Percentiles rank a stretch among this genome's conserved stretches.
These are phyloP conservation scores for Suillia variegata DNA, from an alignment of 2,888 invertebrate species.

Conservation along the genomic window DNA sequence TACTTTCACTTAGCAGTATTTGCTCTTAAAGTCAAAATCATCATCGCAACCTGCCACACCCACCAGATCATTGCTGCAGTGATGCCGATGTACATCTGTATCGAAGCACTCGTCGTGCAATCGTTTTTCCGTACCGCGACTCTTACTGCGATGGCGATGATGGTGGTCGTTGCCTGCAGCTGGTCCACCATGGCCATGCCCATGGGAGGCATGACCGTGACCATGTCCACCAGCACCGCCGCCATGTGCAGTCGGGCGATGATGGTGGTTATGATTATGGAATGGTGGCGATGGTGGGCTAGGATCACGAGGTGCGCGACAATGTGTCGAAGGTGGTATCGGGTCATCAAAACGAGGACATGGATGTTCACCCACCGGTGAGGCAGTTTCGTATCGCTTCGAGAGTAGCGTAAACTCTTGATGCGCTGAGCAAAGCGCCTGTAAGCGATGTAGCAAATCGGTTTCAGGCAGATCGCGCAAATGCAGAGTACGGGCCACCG, in stretches of 20 bases:
- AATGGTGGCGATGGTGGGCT: constrained; percentile 32
- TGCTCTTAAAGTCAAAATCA: constrained; percentile 52
- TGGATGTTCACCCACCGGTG: constrained; percentile 58
- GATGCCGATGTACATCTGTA: constrained; percentile 45
- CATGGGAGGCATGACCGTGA: constrained; percentile 16
- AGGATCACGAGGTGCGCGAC: constrained; percentile 51
- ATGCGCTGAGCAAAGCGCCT: constrained; percentile 84
- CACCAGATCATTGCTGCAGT: constrained; percentile 43
- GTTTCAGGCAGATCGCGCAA: constrained; percentile 76
- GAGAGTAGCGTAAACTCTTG: constrained; percentile 86
- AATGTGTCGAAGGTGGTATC: constrained; percentile 52
- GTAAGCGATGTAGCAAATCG: constrained; percentile 77
- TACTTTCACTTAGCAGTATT: constrained; percentile 46
- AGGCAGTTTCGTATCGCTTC: constrained; percentile 69
- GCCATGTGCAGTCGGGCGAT: background rate
- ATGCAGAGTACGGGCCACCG: constrained; percentile 76
- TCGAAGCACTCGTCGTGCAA: constrained; percentile 45
- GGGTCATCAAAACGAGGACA: constrained; percentile 58
- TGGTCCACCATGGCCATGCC: constrained; percentile 11
- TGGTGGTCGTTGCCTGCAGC: constrained; percentile 16
- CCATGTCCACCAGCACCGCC: constrained; percentile 21
- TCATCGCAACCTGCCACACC: constrained; percentile 47
- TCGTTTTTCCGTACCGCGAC: constrained; percentile 42
- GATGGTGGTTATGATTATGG: background rate
- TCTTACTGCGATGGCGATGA: constrained; percentile 44